Conservation (phyloP, 2,113 vertebrate genomes). For the Tachycineta bicolor region DNA sequence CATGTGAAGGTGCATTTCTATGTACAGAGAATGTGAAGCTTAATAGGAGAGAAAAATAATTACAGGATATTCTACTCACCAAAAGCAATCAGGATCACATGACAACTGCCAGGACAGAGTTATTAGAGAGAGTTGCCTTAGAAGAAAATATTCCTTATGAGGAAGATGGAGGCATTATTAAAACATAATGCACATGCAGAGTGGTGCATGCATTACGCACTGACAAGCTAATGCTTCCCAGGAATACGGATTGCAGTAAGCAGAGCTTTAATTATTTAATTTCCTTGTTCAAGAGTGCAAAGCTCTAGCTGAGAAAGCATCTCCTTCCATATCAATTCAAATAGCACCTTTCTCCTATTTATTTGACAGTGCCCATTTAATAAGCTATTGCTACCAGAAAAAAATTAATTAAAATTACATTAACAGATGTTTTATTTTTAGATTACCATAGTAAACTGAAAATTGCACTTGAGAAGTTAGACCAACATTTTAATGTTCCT, state of each 20-base stretch:
- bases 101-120: neutral
- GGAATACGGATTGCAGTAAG: neutral
- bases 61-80: neutral
- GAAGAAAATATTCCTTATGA: neutral
- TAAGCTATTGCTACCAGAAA: neutral
- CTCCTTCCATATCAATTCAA: neutral
- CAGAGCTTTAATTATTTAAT: conserved; percentile 35
- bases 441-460: neutral
- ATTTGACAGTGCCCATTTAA: neutral
- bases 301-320: neutral
- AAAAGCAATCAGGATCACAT: neutral
- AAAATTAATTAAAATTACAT: neutral
- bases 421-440: neutral
- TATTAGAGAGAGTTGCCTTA: neutral
- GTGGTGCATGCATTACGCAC: neutral
- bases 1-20: neutral
- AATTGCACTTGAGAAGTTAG: neutral
- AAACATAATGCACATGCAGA: neutral
- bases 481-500: neutral
- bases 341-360: neutral
- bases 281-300: neutral
- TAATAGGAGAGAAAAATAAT: neutral
- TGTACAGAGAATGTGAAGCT: neutral
- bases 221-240: neutral
- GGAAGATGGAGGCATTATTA: neutral